Evolutionary conservation across 2,888 invertebrate genomes (phyloP).

Genomic region (Caenorhabditis wallacei): DNA sequence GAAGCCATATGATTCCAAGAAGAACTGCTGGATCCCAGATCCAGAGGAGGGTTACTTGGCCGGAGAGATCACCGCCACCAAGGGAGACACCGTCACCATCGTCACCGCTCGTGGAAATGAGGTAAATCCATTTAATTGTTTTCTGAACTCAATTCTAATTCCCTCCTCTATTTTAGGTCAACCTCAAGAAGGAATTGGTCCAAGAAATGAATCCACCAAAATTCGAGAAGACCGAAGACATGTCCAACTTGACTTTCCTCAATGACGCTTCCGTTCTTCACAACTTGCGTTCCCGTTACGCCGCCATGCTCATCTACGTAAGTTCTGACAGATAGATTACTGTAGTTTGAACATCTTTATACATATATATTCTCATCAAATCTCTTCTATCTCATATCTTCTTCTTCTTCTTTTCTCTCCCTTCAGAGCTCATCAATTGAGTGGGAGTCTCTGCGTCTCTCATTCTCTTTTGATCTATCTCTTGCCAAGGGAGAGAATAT

Average conservation of each 20-base stretch:
- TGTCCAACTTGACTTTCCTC: constrained; percentile 94
- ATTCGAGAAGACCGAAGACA: constrained; percentile 91
- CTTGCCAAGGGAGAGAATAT: constrained; percentile 6
- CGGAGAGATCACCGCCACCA: constrained; percentile 98
- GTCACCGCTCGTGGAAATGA: constrained; percentile 87
- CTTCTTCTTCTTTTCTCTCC: constrained; percentile 1
- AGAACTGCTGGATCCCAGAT: constrained; percentile 79
- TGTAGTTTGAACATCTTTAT: not conserved
- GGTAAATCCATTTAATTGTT: constrained; percentile 53
- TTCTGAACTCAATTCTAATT: not conserved
- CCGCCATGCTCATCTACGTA: constrained; percentile 89
- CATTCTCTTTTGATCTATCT: constrained; percentile 7
- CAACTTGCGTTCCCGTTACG: constrained; percentile 98
- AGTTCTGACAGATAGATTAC: constrained; percentile 42
- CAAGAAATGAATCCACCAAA: constrained; percentile 98
- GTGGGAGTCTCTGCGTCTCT: constrained; percentile 52
- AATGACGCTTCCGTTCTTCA: constrained; percentile 99
- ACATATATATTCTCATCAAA: not conserved
- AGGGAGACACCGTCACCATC: constrained; percentile 97
- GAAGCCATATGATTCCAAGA: constrained; percentile 78
- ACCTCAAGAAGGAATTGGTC: constrained; percentile 92
- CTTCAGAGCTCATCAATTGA: constrained; percentile 46
- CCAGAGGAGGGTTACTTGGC: constrained; percentile 89
- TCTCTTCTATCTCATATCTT: not conserved
- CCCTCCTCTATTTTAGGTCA: constrained; percentile 85